phyloP scores from a whole-genome alignment of 2,797 vertebrate species.

The Jordanella pulchra region DNA sequence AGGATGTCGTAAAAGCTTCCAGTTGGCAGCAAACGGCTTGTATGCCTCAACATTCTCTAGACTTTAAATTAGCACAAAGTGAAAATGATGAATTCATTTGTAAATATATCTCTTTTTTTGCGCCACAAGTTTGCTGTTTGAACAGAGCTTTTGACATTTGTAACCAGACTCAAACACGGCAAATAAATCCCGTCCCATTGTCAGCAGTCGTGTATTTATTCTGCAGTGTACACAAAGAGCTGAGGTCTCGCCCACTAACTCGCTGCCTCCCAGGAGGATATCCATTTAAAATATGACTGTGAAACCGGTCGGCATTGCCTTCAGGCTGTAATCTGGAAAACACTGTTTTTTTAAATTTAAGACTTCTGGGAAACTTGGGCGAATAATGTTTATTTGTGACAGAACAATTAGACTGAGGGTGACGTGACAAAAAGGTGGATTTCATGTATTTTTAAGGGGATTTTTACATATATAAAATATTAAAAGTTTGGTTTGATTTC shows the following conservation, averaged over 20 bases:
- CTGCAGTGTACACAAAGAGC: background rate
- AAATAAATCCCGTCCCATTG: slow-evolving; percentile 2
- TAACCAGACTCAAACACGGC: background rate
- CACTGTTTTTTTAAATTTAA: background rate
- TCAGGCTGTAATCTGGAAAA: slow-evolving; percentile 2
- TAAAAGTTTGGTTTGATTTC: background rate
- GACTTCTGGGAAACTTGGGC: background rate
- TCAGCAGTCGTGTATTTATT: slow-evolving; percentile 2
- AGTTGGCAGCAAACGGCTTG: background rate
- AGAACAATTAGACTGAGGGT: background rate
- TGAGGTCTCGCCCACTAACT: background rate
- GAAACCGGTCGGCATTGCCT: background rate
- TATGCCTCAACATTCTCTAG: background rate
- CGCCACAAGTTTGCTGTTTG: background rate
- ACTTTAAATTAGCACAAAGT: background rate
- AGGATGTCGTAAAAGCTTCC: slow-evolving; percentile 4
- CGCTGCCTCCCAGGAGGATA: background rate
- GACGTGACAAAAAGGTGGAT: background rate
- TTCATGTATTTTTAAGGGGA: background rate
- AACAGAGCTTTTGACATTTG: slow-evolving; percentile 1
- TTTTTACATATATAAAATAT: too few relatives aligned
- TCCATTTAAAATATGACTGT: background rate
- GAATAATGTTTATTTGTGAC: background rate
- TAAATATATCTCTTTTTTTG: background rate
- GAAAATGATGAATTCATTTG: slow-evolving; percentile 1